A percentile compares a stretch with the other conserved stretches of the same genome.
phyloP scores from a whole-genome alignment of 2,797 vertebrate species.

The Characodon lateralis region DNA sequence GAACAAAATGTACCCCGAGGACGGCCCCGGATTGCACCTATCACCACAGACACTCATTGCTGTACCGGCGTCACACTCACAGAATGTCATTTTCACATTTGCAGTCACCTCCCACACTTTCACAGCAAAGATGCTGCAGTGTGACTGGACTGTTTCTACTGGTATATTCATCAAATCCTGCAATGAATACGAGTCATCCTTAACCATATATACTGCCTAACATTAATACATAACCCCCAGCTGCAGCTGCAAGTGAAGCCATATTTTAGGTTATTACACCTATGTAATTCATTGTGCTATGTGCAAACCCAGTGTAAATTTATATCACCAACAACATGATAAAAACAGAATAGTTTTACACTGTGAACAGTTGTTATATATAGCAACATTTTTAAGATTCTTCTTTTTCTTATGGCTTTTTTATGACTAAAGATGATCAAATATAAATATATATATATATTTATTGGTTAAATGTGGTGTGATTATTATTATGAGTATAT shows the following conservation, averaged over 20 bases:
- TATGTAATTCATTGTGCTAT: neutral
- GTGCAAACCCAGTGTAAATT: neutral
- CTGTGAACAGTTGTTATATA: neutral
- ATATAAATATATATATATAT: too few species aligned
- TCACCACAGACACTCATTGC: slow-evolving; percentile 13
- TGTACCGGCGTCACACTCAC: slow-evolving; percentile 39
- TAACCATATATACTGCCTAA: slow-evolving; percentile 15
- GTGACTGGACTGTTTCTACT: slow-evolving; percentile 23
- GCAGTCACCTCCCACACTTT: slow-evolving; percentile 61
- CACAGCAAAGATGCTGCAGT: slow-evolving; percentile 36
- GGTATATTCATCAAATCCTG: slow-evolving; percentile 15
- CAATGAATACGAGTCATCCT: slow-evolving; percentile 16
- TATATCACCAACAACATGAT: neutral
- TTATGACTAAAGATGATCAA: neutral
- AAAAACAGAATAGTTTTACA: neutral
- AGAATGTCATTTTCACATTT: slow-evolving; percentile 59
- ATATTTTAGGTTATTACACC: slow-evolving; percentile 12
- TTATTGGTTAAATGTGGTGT: neutral
- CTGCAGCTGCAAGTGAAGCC: neutral
- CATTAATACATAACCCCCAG: neutral
- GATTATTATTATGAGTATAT: too few species aligned
- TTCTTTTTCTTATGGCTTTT: neutral
- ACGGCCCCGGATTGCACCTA: slow-evolving; percentile 29
- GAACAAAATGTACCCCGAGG: slow-evolving; percentile 50
- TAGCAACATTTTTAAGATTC: neutral